These are phyloP conservation scores for Chydorus sphaericus DNA, from an alignment of 2,888 invertebrate genomes.

Conservation along the genomic window DNA sequence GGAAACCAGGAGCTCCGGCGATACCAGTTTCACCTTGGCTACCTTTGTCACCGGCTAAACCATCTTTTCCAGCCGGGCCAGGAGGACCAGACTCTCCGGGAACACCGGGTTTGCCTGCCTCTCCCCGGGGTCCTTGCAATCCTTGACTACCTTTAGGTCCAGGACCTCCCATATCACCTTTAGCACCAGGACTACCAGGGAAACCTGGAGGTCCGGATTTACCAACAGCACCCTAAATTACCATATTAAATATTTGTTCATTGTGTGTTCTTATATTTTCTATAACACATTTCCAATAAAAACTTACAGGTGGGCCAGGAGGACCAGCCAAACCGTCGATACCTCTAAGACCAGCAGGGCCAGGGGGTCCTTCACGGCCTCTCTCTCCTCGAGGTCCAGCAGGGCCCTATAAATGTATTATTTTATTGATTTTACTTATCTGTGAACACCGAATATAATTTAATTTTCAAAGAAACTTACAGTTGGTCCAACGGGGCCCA, in stretches of 20 bases:
- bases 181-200: constrained; percentile 62
- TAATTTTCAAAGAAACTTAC: constrained; percentile 31
- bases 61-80: constrained; percentile 64
- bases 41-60: constrained; percentile 66
- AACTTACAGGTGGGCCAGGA: constrained; percentile 52
- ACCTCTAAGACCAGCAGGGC: constrained; percentile 56
- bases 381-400: constrained; percentile 67
- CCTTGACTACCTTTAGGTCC: constrained; percentile 72
- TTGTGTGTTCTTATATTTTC: background rate
- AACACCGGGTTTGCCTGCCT: constrained; percentile 60
- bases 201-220: constrained; percentile 74
- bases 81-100: constrained; percentile 59
- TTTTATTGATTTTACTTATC: background rate
- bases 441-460: background rate
- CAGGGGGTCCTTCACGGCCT: constrained; percentile 67
- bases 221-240: constrained; percentile 52
- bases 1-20: constrained; percentile 64
- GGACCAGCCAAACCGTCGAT: constrained; percentile 62
- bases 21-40: constrained; percentile 53
- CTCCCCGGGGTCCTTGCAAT: constrained; percentile 46
- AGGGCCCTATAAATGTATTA: constrained; percentile 45
- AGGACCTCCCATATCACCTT: constrained; percentile 57
- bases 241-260: constrained; percentile 3
- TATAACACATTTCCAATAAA: background rate
- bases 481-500: constrained; percentile 46